Percentiles rank a stretch among this genome's conserved stretches.
Evolutionary conservation across 2,797 vertebrate genomes (phyloP).

Genomic region (Micropoecilia bifurca): DNA sequence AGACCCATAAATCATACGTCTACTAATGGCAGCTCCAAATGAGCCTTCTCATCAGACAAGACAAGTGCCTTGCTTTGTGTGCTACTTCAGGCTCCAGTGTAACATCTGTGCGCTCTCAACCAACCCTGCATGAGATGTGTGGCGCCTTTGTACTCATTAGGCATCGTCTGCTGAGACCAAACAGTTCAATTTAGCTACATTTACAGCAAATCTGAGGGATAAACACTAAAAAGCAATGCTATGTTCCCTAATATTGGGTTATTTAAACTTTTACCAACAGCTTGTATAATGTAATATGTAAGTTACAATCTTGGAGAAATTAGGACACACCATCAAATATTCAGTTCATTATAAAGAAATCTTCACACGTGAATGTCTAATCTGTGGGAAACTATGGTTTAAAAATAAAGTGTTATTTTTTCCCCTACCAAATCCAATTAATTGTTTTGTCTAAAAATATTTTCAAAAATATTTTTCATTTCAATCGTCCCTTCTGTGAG

Average conservation of each 20-base stretch:
- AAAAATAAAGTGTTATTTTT: too few species aligned
- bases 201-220: conserved; percentile 50
- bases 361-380: background rate
- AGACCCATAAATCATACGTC: conserved; percentile 88
- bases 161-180: conserved; percentile 68
- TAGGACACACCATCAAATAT: background rate
- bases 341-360: background rate
- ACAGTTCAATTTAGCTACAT: conserved; percentile 59
- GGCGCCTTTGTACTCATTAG: conserved; percentile 78
- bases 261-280: conserved; percentile 1
- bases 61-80: conserved; percentile 86
- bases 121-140: conserved; percentile 68
- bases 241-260: background rate
- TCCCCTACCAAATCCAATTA: too few species aligned
- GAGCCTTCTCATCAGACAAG: conserved; percentile 88
- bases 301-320: background rate
- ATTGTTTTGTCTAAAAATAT: too few species aligned
- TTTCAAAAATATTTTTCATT: too few species aligned
- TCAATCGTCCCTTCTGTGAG: too few species aligned
- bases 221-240: conserved; percentile 37
- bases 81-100: conserved; percentile 82
- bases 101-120: conserved; percentile 85
- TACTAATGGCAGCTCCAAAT: conserved; percentile 88
- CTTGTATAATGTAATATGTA: conserved; percentile 2
- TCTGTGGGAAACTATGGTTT: too few species aligned